Evolutionary conservation across 2,797 vertebrate genomes (phyloP), one percentile per base, ranked within the genome.

Genomic region (Capromys pilorides): DNA sequence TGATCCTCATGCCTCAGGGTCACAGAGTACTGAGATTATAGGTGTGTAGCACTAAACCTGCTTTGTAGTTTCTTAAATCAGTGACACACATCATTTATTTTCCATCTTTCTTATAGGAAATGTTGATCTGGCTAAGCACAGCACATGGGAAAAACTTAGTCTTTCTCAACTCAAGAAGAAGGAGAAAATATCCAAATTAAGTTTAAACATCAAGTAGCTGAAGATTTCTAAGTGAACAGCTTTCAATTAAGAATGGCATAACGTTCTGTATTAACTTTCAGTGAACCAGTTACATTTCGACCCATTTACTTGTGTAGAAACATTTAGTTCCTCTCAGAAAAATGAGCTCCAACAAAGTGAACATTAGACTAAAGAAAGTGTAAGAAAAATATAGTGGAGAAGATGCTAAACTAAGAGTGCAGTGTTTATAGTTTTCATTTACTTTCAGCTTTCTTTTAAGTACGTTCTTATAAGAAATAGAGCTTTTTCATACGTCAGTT

Each of bases 391-490:
- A 3, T 31, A 31, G 28, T 39, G 28, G 6, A 5, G 26, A 57
- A 26, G 22, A 79, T 77, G 39, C 36, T 77, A 12, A 88, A 49
- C 51, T 71, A 5, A 85, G 28, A 64, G 81, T 28, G 73, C 1
- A 12, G 78, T 94, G 21, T 90, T 31, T 91, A 71, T 78, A 51
- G 39, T 73, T 45, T 77, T 39, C 6, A 93, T 61, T 73, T 90
- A 79, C 71, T 80, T 94, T 54, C 83, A 79, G 0, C 10, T 28
- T 33, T 83, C 21, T 24, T 61, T 67, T 80, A 89, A 8, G 9
- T 28, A 28, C 4, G 16, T 54, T 79, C 22, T 19, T 4, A 12
- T 19, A 28, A 21, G 54, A 86, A 94, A 33, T 9, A 61, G n/a
- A 79, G 18, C 6, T 1, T 11, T 86, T 78, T 31, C 22, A 51